phyloP scores from a whole-genome alignment of 2,113 vertebrate species.

The Anas platyrhynchos region DNA sequence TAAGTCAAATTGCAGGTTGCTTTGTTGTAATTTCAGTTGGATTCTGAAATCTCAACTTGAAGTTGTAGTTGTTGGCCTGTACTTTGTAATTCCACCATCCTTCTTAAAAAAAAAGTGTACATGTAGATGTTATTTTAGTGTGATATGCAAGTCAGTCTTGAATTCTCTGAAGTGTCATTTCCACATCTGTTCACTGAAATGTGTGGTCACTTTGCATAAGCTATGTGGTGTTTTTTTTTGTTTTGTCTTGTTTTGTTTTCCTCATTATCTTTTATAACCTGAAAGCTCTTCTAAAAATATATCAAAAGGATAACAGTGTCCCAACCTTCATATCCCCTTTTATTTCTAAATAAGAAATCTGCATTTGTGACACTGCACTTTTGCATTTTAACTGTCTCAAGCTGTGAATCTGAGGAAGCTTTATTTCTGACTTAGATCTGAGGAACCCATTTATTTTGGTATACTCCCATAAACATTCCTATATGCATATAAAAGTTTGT shows the following conservation, averaged over 20 bases:
- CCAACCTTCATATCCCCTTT: not conserved
- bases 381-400: not conserved
- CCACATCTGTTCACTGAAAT: not conserved
- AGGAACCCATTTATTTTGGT: not conserved
- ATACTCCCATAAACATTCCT: not conserved
- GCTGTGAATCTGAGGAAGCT: not conserved
- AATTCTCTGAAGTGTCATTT: not conserved
- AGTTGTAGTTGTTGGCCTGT: not conserved
- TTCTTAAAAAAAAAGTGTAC: not conserved
- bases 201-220: not conserved
- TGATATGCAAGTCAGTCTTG: not conserved
- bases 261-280: not conserved
- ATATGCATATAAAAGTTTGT: not conserved
- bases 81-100: not conserved
- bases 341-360: not conserved
- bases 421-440: not conserved
- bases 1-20: not conserved
- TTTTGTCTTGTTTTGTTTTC: accelerated
- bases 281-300: not conserved
- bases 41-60: not conserved
- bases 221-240: accelerated
- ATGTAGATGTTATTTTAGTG: not conserved
- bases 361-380: not conserved
- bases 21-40: not conserved
- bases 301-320: not conserved